Evolutionary conservation across 1,140 invertebrate genomes (phyloP), one percentile per base, ranked within the genome.

Genomic region (Dreissena rostriformis): DNA sequence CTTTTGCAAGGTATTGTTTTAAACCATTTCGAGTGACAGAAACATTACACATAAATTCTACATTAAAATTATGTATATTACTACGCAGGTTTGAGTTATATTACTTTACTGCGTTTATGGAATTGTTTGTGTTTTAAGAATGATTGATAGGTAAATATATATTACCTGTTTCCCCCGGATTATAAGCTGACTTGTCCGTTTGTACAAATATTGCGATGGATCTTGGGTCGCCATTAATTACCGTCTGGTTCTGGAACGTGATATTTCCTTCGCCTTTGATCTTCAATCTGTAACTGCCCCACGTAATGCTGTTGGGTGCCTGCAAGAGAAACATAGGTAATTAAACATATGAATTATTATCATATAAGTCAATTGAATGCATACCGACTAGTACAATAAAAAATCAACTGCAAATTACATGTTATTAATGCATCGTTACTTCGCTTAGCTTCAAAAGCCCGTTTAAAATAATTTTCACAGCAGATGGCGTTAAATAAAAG

Each of bases 131-230:
- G 12, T 67, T 11, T 67, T 11, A 22, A 67, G 65, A 19, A 67
- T 24, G 28, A 19, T 22, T 11, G n/a, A 19, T 67, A 22, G 12
- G 17, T 24, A 28, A 26, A 26, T 22, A 1, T 68, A 6, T 19
- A 22, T 24, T 22, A 22, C 22, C 26, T 68, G 22, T 22, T 6
- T 68, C 22, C 17, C 22, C 19, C 1, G 17, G 90, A 68, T 91
- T 90, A 79, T 91, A 91, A 28, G 88, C 87, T 39, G 89, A 86
- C 66, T 91, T 91, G 85, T 91, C 90, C 12, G 89, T 90, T 74
- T 91, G 90, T 22, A 91, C 76, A 26, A 91, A 82, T 15, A 89
- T 82, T 28, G 78, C 65, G 5, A 72, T 65, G 22, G 85, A 55
- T 10, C 83, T 53, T 29, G 57, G 63, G 55, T 53, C 29, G 14